Evolutionary conservation across 2,888 invertebrate species (phyloP).

Genomic region (Epinotia brunnichana): DNA sequence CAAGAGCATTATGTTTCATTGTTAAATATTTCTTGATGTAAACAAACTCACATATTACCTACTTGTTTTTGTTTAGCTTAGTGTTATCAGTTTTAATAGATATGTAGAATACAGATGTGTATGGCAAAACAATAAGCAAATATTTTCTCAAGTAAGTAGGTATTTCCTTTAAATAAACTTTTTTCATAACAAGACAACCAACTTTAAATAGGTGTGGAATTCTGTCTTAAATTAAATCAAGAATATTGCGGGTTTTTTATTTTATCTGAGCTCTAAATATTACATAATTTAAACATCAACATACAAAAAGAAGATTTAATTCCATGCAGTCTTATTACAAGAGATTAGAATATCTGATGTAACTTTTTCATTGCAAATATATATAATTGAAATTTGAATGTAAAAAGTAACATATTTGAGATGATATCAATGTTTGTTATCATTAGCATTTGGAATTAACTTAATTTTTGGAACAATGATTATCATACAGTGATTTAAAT

Average conservation of each 20-base stretch:
- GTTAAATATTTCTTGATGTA: background rate
- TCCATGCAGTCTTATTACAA: background rate
- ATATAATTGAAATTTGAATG: no score
- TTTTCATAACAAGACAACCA: no score
- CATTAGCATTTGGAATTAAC: background rate
- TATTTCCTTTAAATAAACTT: no score
- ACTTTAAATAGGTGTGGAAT: no score
- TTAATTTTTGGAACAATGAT: background rate
- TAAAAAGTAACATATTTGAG: background rate
- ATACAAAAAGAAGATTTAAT: background rate
- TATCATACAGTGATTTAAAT: background rate
- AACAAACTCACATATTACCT: background rate
- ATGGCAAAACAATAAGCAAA: background rate
- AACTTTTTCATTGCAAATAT: no score
- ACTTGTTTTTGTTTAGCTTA: background rate
- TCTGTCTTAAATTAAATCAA: background rate
- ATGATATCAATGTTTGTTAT: no score
- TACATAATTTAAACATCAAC: no score
- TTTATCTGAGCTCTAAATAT: background rate
- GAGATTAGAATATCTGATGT: no score
- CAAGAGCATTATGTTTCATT: no score
- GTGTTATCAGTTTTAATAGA: slow-evolving; percentile 1
- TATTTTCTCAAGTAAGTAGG: slow-evolving; percentile 1
- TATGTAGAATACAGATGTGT: background rate
- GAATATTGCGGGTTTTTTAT: background rate